Evolutionary conservation across 1,140 invertebrate genomes (phyloP), one percentile per base, ranked within the genome.

Genomic region (Tetramorium alpestre): DNA sequence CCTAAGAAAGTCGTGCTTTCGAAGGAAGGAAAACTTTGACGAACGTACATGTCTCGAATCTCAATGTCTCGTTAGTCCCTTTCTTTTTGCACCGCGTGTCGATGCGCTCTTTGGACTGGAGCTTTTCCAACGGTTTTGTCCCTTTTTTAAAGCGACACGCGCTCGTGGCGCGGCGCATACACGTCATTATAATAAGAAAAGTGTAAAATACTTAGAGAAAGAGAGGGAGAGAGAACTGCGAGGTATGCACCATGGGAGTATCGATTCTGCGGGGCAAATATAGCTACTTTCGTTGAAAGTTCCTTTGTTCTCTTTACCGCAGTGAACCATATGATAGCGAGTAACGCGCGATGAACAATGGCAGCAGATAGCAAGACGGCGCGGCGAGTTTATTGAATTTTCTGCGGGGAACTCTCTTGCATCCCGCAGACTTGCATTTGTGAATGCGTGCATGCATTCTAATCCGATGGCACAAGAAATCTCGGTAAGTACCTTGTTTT

Each of bases 251-350:
- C 89, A 80, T 89, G 87, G 49, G 49, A 90, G 56, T 90, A 90
- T 90, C 89, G 89, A 90, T 90, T 89, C 60, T 72, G 22, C 28
- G 54, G 10, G 56, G 54, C 89, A 90, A 90, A 90, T 90, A 89
- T 90, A 88, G 87, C 69, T 51, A 67, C 84, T 78, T 78, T 78
- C 84, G 75, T 86, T 69, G 75, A 86, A 80, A 67, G 84, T 86
- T 78, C 84, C 84, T 72, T 89, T 77, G 86, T 60, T 90, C 88
- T 77, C 84, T 87, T 89, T 72, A 89, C 44, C 56, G 64, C 67
- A 73, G 69, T 89, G 65, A 89, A 89, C 77, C 67, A 75, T 82
- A 56, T 62, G 80, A 64, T 73, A 58, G 60, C 65, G 67, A 58
- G 67, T 22, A 69, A 56, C 78, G 38, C 78, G 67, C 80, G 80